Base-by-base conservation (phyloP, 2,888 invertebrate species). In the Conistra vaccinii region DNA sequence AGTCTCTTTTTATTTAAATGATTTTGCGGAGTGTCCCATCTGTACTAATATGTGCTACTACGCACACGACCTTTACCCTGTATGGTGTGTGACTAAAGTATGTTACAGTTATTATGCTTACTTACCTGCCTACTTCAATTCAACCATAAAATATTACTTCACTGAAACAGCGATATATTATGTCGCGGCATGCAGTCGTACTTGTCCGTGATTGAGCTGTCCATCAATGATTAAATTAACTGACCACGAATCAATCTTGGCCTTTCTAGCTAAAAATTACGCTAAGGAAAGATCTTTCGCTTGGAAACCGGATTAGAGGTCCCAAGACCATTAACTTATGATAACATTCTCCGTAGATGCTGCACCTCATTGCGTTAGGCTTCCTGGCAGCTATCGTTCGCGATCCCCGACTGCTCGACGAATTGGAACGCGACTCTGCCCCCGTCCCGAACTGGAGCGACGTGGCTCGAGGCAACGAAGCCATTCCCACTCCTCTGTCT, bases 301-400 rank as follows among this genome's bases (percentile, higher is more conserved):
- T 51, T 23, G n/a, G 12, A 7, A 45, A 57, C 26, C 23, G 6
- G 48, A 17, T 51, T 45, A 9, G 14, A 17, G 10, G 75, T 60
- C 14, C 14, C n/a, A 53, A 26, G 26, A 61, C 20, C n/a, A 23
- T 39, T 57, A 14, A 45, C 29, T 57, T n/a, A 77, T 35, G 9
- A 39, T 39, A n/a, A 51, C 23, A 26, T 69, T 71, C 70, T 76
- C 70, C 48, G 6, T 85, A 98, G 98, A 97, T 98, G 94, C 95
- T 98, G 69, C 98, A 98, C 91, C 97, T 98, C 76, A 92, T 98
- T 88, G 98, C 98, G 0, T 93, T 98, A 85, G 98, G 98, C 65
- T 97, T 98, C 82, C 93, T 98, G 87, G 98, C 98, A 26, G 97
- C 98, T 65, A 97, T 98, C 69, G 97, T 98, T 91, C 97, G 98